Evolutionary conservation across 2,113 vertebrate genomes (phyloP).

Genomic region (Polyodon spathula): DNA sequence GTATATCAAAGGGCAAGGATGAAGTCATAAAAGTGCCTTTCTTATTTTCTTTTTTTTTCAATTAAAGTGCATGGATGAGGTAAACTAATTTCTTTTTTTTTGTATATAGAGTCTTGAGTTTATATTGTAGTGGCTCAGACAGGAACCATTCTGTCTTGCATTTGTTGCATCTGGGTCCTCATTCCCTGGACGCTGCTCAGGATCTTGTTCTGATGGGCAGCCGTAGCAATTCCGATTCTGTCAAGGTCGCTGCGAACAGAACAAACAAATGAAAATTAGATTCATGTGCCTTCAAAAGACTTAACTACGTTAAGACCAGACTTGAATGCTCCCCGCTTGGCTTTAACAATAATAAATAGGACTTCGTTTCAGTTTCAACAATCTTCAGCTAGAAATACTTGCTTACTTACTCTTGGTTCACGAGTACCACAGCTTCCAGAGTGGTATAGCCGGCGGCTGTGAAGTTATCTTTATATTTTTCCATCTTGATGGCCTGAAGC

Average conservation of each 20-base stretch:
- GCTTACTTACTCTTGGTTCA: conserved; percentile 95
- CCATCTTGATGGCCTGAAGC: conserved; percentile 93
- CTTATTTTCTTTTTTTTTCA: conserved; percentile 40
- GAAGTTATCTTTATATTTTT: conserved; percentile 93
- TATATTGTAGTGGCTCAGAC: conserved; percentile 73
- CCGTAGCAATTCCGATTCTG: conserved; percentile 79
- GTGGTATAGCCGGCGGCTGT: conserved; percentile 88
- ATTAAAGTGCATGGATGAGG: conserved; percentile 99
- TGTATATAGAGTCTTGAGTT: conserved; percentile 60
- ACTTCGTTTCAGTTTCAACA: conserved; percentile 8
- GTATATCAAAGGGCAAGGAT: conserved; percentile 60
- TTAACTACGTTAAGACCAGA: background rate
- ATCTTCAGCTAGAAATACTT: background rate
- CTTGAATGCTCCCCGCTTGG: background rate
- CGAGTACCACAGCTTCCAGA: conserved; percentile 82
- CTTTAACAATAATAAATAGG: conserved; percentile 6
- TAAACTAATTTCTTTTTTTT: conserved; percentile 74
- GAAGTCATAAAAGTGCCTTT: conserved; percentile 83
- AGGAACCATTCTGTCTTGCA: conserved; percentile 95
- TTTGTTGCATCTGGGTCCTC: conserved; percentile 92
- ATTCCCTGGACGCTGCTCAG: conserved; percentile 82
- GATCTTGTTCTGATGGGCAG: conserved; percentile 85
- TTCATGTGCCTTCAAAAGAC: background rate
- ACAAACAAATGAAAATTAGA: conserved; percentile 23
- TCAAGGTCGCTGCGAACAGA: conserved; percentile 70